Conservation (phyloP, 2,113 vertebrate genomes). For the Chionodraco myersi region DNA sequence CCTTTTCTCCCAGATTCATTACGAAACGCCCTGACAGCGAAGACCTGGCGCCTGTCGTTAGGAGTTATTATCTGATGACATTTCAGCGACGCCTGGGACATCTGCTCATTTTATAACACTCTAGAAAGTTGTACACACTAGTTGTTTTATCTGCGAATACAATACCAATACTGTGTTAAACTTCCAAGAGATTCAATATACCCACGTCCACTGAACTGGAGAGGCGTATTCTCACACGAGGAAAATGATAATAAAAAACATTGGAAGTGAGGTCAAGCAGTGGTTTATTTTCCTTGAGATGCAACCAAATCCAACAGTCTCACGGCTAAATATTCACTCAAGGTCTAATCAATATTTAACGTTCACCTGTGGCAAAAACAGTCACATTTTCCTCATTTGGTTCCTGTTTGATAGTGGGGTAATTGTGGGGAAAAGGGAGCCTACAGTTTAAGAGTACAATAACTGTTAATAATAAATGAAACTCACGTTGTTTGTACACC, state of each 20-base stretch:
- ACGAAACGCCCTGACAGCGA: slow-evolving; percentile 28
- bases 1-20: slow-evolving; percentile 64
- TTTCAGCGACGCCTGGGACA: slow-evolving; percentile 29
- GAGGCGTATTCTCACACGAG: not conserved
- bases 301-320: slow-evolving; percentile 14
- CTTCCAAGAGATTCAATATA: not conserved
- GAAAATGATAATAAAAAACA: slow-evolving; percentile 11
- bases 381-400: slow-evolving; percentile 14
- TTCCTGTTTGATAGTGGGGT: slow-evolving; percentile 14
- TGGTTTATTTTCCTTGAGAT: slow-evolving; percentile 15
- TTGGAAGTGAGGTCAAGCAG: not conserved
- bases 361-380: slow-evolving; percentile 24
- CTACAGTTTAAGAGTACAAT: slow-evolving; percentile 37
- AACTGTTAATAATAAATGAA: slow-evolving; percentile 44
- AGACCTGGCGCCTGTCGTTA: slow-evolving; percentile 46
- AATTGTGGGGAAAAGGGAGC: slow-evolving; percentile 19
- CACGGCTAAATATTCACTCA: slow-evolving; percentile 38
- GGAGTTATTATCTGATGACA: slow-evolving; percentile 49
- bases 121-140: not conserved
- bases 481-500: slow-evolving; percentile 44
- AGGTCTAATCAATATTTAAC: slow-evolving; percentile 51
- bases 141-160: slow-evolving; percentile 18
- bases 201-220: not conserved
- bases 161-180: not conserved
- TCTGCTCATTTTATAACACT: slow-evolving; percentile 10